Evolutionary conservation across 2,113 vertebrate species (phyloP).

Genomic region (Melanotaenia duboulayi): DNA sequence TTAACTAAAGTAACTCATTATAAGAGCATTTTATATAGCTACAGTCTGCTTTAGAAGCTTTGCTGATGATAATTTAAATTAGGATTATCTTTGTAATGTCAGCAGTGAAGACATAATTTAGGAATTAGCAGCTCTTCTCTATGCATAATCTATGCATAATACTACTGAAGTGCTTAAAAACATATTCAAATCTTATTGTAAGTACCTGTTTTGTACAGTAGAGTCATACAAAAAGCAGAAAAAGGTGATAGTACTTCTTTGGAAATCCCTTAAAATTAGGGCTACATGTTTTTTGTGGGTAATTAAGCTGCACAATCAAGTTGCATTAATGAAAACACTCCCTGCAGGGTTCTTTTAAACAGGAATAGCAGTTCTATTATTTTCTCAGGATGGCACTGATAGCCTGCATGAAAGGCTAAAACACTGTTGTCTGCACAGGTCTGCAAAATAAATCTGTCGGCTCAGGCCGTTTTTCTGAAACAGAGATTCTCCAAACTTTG

Average conservation of each 20-base stretch:
- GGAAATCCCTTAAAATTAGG: slow-evolving; percentile 52
- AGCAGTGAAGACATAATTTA: background rate
- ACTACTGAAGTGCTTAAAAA: slow-evolving; percentile 14
- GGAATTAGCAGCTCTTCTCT: slow-evolving; percentile 8
- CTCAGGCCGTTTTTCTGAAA: background rate
- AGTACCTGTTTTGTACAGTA: slow-evolving; percentile 18
- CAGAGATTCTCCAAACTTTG: background rate
- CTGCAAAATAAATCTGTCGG: background rate
- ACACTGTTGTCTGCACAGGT: slow-evolving; percentile 12
- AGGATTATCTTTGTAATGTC: slow-evolving; percentile 4
- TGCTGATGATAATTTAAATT: slow-evolving; percentile 12
- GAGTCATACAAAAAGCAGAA: background rate
- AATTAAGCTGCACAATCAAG: slow-evolving; percentile 52
- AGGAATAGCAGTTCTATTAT: slow-evolving; percentile 29
- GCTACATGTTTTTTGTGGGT: slow-evolving; percentile 33
- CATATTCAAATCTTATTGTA: background rate
- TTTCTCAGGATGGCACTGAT: slow-evolving; percentile 19
- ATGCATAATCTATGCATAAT: slow-evolving; percentile 24
- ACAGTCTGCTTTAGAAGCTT: background rate
- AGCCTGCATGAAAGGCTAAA: slow-evolving; percentile 1
- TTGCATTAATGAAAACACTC: slow-evolving; percentile 47
- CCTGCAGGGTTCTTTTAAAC: slow-evolving; percentile 31
- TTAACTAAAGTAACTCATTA: no score
- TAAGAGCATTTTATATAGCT: no score
- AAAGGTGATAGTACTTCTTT: slow-evolving; percentile 7